Conservation (phyloP, 2,113 vertebrate species). For the Microcebus tavaratra region DNA sequence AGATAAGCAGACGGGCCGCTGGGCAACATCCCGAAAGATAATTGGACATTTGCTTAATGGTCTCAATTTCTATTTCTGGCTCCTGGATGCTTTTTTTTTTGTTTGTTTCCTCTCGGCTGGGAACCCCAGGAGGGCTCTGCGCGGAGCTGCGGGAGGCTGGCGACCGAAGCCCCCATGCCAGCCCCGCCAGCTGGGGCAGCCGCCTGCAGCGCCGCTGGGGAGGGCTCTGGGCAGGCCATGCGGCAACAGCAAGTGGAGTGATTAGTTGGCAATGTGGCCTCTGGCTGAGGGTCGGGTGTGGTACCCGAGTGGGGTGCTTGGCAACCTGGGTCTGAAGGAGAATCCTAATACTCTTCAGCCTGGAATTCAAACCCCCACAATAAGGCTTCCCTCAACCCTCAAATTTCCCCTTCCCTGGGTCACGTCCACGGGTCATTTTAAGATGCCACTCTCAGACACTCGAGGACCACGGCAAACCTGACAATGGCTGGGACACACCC, state of each 20-base stretch:
- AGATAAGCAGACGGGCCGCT: neutral
- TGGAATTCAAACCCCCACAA: neutral
- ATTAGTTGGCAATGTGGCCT: neutral
- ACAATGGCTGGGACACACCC: neutral
- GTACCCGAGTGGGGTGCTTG: neutral
- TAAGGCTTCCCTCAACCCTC: neutral
- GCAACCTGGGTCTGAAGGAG: neutral
- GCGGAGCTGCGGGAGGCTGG: neutral
- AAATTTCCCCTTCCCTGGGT: neutral
- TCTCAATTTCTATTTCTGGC: conserved; percentile 23
- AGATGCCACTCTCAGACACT: neutral
- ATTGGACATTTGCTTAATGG: conserved; percentile 7
- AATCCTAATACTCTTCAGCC: neutral
- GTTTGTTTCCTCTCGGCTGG: neutral
- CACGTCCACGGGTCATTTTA: neutral
- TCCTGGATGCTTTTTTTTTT: neutral
- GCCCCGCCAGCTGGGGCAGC: neutral
- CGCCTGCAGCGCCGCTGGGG: neutral
- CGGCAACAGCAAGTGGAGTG: neutral
- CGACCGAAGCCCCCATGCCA: neutral
- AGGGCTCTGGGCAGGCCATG: too few relatives aligned
- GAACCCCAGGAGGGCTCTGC: neutral
- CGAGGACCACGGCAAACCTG: neutral
- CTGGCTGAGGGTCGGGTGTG: too few relatives aligned
- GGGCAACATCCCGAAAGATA: neutral